A percentile compares a stretch with the other conserved stretches of the same genome.
phyloP scores from a whole-genome alignment of 2,797 vertebrate species.

The Poeciliopsis turneri region DNA sequence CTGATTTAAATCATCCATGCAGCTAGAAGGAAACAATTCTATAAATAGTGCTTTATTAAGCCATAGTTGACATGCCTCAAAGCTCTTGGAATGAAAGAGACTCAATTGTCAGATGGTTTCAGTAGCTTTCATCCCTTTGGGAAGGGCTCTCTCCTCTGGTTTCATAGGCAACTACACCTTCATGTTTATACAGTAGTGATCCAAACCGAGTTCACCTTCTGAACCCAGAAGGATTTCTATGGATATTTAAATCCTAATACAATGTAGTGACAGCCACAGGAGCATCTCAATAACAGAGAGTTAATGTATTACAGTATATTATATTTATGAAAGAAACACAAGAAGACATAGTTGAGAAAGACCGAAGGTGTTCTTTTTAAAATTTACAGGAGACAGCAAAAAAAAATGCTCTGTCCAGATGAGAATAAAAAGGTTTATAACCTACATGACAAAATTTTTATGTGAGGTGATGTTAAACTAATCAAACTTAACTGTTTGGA shows the following conservation, averaged over 20 bases:
- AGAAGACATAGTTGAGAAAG: neutral
- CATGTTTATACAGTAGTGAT: neutral
- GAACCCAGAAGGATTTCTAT: neutral
- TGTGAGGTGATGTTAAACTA: too few species aligned
- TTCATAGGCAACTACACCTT: neutral
- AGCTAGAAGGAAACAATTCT: neutral
- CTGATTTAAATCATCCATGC: conserved; percentile 3
- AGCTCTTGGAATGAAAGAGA: conserved; percentile 6
- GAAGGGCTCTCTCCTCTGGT: neutral
- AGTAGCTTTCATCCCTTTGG: neutral
- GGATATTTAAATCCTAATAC: neutral
- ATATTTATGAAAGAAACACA: neutral
- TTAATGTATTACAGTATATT: neutral
- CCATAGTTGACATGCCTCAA: conserved; percentile 16
- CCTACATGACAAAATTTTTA: too few species aligned
- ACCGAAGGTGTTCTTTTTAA: neutral
- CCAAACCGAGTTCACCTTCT: neutral
- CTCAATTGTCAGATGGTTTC: conserved; percentile 2
- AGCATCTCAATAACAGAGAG: neutral
- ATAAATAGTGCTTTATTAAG: neutral
- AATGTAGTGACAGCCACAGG: neutral
- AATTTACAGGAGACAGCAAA: neutral
- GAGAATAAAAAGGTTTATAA: neutral
- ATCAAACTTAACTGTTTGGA: too few species aligned
- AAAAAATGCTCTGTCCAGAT: neutral